Evolutionary conservation across 2,797 vertebrate species (phyloP).

Genomic region (Cygnus olor): DNA sequence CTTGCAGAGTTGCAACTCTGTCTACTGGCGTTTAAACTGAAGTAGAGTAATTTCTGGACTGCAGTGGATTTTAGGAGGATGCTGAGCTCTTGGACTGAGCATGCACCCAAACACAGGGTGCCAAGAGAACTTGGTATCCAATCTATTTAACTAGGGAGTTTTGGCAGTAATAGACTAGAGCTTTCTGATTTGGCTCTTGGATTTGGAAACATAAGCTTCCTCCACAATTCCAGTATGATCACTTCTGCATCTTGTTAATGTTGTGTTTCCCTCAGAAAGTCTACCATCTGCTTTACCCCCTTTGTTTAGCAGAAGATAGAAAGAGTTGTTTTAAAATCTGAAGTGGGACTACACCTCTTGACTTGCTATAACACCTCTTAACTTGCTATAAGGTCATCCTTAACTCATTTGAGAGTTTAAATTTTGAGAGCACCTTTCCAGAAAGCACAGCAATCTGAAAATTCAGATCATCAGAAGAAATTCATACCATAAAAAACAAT

Average conservation of each 20-base stretch:
- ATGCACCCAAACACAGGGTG: not conserved
- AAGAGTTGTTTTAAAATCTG: not conserved
- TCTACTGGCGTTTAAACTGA: not conserved
- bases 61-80: not conserved
- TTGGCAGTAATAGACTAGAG: not conserved
- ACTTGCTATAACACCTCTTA: not conserved
- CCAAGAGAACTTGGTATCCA: not conserved
- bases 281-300: constrained; percentile 2
- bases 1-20: not conserved
- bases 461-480: not conserved
- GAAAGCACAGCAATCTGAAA: not conserved
- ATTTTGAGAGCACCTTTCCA: not conserved
- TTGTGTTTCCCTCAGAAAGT: not conserved
- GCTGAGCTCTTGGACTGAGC: not conserved
- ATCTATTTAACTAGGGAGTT: not conserved
- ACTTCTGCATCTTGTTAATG: constrained; percentile 21
- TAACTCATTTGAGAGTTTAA: not conserved
- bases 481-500: not conserved
- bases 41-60: not conserved
- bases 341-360: not conserved
- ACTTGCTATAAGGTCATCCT: not conserved
- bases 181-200: not conserved
- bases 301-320: constrained; percentile 25
- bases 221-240: not conserved
- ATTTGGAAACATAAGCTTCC: not conserved